phyloP scores from a whole-genome alignment of 2,113 vertebrate genomes.

The Triplophysa rosa region DNA sequence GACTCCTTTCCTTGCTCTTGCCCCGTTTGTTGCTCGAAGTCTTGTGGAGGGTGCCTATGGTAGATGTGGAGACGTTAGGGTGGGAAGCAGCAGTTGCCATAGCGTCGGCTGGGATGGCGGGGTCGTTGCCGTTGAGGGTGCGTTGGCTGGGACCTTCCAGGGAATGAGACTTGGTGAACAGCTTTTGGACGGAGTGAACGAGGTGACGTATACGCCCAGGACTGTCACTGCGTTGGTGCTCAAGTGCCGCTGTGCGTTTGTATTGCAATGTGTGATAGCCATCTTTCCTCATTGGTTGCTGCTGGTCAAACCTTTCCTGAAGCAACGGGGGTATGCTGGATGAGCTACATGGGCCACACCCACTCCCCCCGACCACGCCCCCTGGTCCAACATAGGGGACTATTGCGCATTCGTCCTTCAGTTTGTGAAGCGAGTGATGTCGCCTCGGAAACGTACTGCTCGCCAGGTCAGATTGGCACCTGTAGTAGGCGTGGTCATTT shows the following conservation, averaged over 20 bases:
- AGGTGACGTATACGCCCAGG: constrained; percentile 94
- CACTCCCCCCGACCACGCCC: constrained; percentile 47
- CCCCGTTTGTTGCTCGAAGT: constrained; percentile 82
- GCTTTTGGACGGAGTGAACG: constrained; percentile 94
- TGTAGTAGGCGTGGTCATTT: constrained; percentile 74
- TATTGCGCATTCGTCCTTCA: constrained; percentile 83
- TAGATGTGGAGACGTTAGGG: constrained; percentile 47
- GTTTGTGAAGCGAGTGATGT: constrained; percentile 87
- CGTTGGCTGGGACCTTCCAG: constrained; percentile 76
- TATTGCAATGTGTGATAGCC: constrained; percentile 98
- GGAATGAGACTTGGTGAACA: constrained; percentile 87
- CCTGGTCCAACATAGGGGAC: constrained; percentile 77
- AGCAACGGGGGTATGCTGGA: constrained; percentile 79
- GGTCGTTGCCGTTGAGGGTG: constrained; percentile 28
- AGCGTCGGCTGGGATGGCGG: constrained; percentile 4
- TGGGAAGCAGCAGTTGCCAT: constrained; percentile 25
- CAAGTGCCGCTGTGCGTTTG: constrained; percentile 81
- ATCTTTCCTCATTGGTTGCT: constrained; percentile 85
- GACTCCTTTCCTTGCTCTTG: constrained; percentile 95
- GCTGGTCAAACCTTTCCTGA: constrained; percentile 92
- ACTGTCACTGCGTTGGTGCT: constrained; percentile 91
- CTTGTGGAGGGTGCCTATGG: constrained; percentile 56
- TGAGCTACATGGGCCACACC: constrained; percentile 56
- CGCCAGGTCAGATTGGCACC: constrained; percentile 85
- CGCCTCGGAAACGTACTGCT: constrained; percentile 96